Conservation (phyloP, 2,888 invertebrate genomes). For the Hymenopus coronatus region DNA sequence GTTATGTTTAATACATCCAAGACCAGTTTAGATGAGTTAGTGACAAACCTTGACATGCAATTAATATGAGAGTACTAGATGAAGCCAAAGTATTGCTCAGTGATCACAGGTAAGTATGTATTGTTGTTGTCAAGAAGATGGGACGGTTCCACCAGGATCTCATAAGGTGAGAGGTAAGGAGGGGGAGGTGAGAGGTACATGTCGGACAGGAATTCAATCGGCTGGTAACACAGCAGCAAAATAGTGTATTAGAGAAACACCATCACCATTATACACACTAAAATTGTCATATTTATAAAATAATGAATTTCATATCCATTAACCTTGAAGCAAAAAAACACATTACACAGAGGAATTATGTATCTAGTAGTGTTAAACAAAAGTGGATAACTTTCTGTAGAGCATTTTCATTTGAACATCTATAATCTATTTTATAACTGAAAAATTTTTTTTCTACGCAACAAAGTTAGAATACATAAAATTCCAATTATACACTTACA, state of each 20-base stretch:
- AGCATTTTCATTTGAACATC: no score
- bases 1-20: background rate
- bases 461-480: no score
- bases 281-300: background rate
- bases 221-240: constrained; percentile 47
- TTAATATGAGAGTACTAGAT: constrained; percentile 4
- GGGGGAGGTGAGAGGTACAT: constrained; percentile 59
- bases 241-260: background rate
- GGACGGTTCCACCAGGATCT: constrained; percentile 36
- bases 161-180: constrained; percentile 45
- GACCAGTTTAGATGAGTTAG: background rate
- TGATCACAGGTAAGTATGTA: constrained; percentile 41
- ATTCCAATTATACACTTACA: no score
- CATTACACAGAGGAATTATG: no score
- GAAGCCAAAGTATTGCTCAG: constrained; percentile 58
- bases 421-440: background rate
- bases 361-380: no score
- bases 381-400: no score
- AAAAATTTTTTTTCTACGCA: background rate
- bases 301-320: background rate
- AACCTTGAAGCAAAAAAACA: background rate
- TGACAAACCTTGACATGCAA: background rate
- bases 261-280: background rate
- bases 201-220: constrained; percentile 73
- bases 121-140: constrained; percentile 33